Evolutionary conservation across 2,113 vertebrate species (phyloP), one percentile per base, ranked within the genome.

Genomic region (Triplophysa siluroides): DNA sequence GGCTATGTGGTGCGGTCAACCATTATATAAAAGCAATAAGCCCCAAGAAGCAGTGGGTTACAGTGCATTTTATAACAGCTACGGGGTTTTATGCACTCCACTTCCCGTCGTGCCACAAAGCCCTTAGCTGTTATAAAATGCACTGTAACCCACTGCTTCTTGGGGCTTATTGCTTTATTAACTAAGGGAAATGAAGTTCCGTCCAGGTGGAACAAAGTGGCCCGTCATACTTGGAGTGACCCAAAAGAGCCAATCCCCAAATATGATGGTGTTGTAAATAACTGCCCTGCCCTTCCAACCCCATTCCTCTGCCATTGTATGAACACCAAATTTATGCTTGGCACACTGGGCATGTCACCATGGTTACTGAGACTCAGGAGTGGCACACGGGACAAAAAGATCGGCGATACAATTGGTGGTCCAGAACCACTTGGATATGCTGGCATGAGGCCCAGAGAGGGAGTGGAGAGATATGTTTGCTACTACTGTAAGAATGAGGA

Each of bases 361-460:
- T 92, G 87, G 91, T 87, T 91, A 92, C 91, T 65, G 83, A 86
- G 78, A 90, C 90, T 85, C 82, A 88, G 88, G 76, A 69, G 84
- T 85, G 87, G 83, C 86, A 89, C 91, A 91, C 76, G 87, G 78
- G 54, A 73, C 54, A 73, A 60, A 73, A 73, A 61, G 33, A 54
- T 60, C n/a, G 61, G 33, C 41, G n/a, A 38, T 73, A 73, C 71
- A 60, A 73, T 60, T 61, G 71, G 33, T 73, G 54, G 29, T 60
- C 54, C 71, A 73, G 47, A 52, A 38, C 63, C 83, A 85, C 83
- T n/a, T n/a, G 77, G 80, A 83, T 73, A 80, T 71, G 16, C 79
- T 90, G 87, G 89, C 80, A 50, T 73, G 67, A 79, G 63, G 86
- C 83, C 81, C 76, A 81, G 65, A 84, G 69, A 60, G 63, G 68